Conservation (phyloP, 2,888 invertebrate species). For the Aspidiotus rigidus region DNA sequence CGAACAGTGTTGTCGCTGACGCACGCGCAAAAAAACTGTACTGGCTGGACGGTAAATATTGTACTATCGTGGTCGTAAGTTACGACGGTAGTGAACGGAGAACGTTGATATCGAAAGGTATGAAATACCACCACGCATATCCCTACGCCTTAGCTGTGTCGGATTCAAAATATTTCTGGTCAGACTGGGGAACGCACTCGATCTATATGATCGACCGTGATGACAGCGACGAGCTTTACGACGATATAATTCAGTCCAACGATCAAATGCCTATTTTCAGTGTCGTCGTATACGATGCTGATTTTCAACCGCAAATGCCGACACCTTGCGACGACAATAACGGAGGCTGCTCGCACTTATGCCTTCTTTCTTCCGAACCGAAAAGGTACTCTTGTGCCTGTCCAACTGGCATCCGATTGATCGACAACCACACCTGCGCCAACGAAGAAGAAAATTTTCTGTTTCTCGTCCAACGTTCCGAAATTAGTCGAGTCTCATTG, state of each 20-base stretch:
- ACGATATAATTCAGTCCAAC: conserved; percentile 58
- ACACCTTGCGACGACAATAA: conserved; percentile 67
- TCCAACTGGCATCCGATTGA: conserved; percentile 66
- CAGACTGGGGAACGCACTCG: conserved; percentile 74
- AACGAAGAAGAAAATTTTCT: conserved; percentile 67
- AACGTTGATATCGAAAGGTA: conserved; percentile 45
- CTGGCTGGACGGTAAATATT: conserved; percentile 83
- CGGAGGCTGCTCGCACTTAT: conserved; percentile 79
- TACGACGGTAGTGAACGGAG: conserved; percentile 72
- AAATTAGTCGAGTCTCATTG: conserved; percentile 72
- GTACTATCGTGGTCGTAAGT: conserved; percentile 71
- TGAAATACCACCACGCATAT: conserved; percentile 61
- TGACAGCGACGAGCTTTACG: conserved; percentile 34
- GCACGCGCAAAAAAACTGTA: conserved; percentile 61
- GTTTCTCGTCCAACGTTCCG: conserved; percentile 68
- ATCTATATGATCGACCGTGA: conserved; percentile 38
- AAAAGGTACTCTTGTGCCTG: conserved; percentile 71
- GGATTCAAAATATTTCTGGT: conserved; percentile 73
- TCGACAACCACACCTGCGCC: conserved; percentile 56
- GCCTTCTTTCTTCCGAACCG: conserved; percentile 59
- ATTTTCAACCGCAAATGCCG: conserved; percentile 55
- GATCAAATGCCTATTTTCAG: conserved; percentile 63
- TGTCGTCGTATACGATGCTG: conserved; percentile 69
- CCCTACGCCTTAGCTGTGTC: conserved; percentile 74
- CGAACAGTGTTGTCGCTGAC: conserved; percentile 83